Base-by-base conservation (phyloP, 1,140 invertebrate species). In the Cataglyphis hispanica region DNA sequence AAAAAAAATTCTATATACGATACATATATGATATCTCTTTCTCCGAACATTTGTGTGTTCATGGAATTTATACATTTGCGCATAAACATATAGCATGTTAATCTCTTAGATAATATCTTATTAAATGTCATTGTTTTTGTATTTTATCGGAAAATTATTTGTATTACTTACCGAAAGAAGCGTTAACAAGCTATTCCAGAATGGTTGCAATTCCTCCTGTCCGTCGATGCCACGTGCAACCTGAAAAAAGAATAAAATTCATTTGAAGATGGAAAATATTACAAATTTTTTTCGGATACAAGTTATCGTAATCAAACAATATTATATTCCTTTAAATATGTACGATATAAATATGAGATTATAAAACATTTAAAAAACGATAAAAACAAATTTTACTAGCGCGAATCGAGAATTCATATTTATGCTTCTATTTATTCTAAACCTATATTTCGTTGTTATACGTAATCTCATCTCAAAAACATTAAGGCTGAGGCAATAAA, bases 111-210 rank as follows among this genome's bases (percentile, higher is more conserved):
- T 13, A 22, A 3, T 37, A 58, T 13, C 5, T n/a, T 31, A 13
- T 11, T 43, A 19, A 25, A n/a, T 31, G 13, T 69, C 13, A 58
- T 53, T 50, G 22, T 58, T 40, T 34, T 31, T 78, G 4, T 60
- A 46, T 1, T 50, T 50, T 19, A 50, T 40, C 4, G 31, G 25
- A 27, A 72, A 83, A 83, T 72, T 0, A 13, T 19, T 60, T 70
- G 13, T 67, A 27, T 22, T 27, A 78, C 46, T 80, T 27, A 58
- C 64, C 31, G 19, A 78, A 43, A 27, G 19, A 78, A 64, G 11
- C 22, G 60, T 25, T 22, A 27, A 50, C 58, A 37, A 22, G 4
- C 1, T 67, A 4, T 11, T 34, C 19, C 13, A 34, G 7, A n/a
- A 77, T 8, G 11, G 2, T 46, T n/a, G 19, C 19, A 13, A 22